These are phyloP conservation scores for Chitala chitala DNA, from an alignment of 2,113 vertebrate species.

Conservation along the genomic window DNA sequence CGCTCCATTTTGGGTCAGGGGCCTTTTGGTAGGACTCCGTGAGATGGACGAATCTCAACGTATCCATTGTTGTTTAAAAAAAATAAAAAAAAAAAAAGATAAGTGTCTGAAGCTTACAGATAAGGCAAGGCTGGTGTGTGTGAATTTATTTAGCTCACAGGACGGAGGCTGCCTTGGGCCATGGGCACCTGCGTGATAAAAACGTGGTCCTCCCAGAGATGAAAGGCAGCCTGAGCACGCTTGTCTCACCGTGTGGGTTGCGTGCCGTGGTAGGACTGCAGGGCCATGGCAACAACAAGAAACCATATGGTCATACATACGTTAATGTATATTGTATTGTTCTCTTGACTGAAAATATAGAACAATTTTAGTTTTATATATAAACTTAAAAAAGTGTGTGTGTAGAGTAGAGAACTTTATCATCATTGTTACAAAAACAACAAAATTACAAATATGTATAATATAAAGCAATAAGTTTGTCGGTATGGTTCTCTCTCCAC, in stretches of 20 bases:
- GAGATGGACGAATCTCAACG: not conserved
- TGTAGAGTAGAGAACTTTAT: no score
- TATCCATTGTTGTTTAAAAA: not conserved
- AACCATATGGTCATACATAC: no score
- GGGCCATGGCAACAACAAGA: no score
- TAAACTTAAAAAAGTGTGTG: no score
- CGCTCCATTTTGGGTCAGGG: not conserved
- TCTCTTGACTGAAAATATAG: no score
- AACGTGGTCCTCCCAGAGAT: not conserved
- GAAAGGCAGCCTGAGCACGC: not conserved
- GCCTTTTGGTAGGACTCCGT: not conserved
- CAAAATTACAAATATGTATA: no score
- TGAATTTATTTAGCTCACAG: constrained; percentile 4
- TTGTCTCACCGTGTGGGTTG: not conserved
- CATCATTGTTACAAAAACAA: no score
- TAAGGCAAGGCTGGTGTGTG: not conserved
- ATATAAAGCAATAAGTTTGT: no score
- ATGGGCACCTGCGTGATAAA: not conserved
- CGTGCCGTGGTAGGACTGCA: not conserved
- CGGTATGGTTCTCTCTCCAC: no score
- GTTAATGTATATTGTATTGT: no score
- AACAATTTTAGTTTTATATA: no score
- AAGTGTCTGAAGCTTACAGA: constrained; percentile 1
- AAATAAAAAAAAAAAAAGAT: not conserved
- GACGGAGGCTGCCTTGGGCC: not conserved